These are phyloP conservation scores for Triplophysa bombifrons DNA, from an alignment of 2,797 vertebrate genomes.

Conservation along the genomic window DNA sequence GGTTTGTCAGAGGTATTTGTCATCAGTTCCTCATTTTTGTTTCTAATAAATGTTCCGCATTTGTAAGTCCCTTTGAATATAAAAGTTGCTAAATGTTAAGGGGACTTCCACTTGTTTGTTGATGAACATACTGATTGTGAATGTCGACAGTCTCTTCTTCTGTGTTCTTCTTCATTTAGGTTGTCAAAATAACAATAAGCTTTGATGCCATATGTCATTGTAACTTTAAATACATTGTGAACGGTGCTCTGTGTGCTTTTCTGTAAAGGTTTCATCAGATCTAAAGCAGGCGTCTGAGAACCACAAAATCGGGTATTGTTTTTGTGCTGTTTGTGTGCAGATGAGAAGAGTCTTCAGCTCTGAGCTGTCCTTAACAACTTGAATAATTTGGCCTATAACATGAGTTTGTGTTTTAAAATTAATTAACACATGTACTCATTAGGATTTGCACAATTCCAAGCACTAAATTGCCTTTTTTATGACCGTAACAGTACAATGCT, in stretches of 20 bases:
- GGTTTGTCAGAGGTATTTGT: not conserved
- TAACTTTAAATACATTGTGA: not conserved
- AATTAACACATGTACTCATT: not conserved
- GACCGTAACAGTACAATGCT: no score
- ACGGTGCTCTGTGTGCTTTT: constrained; percentile 33
- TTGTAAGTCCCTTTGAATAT: no score
- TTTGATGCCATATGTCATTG: not conserved
- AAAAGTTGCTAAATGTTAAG: not conserved
- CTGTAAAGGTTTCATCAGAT: constrained; percentile 40
- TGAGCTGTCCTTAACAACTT: not conserved
- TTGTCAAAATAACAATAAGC: not conserved
- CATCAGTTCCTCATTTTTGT: constrained; percentile 34
- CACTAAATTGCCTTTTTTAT: not conserved
- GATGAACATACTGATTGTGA: not conserved
- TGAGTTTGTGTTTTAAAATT: not conserved
- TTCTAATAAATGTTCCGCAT: not conserved
- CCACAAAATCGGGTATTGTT: constrained; percentile 37
- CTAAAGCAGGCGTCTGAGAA: constrained; percentile 30
- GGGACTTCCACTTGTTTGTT: constrained; percentile 29
- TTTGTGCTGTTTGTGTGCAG: constrained; percentile 20
- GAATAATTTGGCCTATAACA: not conserved
- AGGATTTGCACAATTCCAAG: not conserved
- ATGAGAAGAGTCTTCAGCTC: not conserved
- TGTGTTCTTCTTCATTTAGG: not conserved
- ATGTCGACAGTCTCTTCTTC: not conserved